Evolutionary conservation across 2,797 vertebrate species (phyloP), one percentile per base, ranked within the genome.

Genomic region (Graptemys geographica): DNA sequence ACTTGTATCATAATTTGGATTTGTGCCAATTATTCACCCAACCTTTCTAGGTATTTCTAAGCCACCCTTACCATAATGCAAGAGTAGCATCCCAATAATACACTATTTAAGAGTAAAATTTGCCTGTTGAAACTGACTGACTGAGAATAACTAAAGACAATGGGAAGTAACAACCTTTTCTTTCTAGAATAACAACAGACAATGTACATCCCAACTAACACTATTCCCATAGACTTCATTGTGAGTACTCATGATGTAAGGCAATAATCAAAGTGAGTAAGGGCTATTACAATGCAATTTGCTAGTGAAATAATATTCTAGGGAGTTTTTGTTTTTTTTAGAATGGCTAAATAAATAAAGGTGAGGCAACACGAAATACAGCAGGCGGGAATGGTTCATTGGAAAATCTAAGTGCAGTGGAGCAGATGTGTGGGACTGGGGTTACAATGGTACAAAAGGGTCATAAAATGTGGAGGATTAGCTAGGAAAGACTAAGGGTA

Each of bases 1-100:
- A 94, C 90, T 79, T 95, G 49, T 37, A 91, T 89, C 52, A 3
- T 79, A 51, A 83, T 33, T 15, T 59, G 80, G 37, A 83, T 91
- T 92, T 15, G 5, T 52, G 25, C 33, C 0, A 11, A 51, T 86
- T 90, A 87, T 81, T 89, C 59, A 89, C 11, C 15, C 49, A 81
- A 0, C 0, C 33, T 53, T 76, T 83, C 84, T 87, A 92, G 31
- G 2, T 62, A 76, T 88, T 86, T 86, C 5, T n/a, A 83, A 51
- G 8, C 19, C 37, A 59, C 11, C 12, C 23, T 90, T 93, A 69
- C 59, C 91, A 93, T 90, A 11, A 59, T 27, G 91, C 11, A 27
- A 95, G 94, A 93, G 80, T 21, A 93, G 37, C 10, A 15, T 83
- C 90, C 69, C 69, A 91, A 94, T 47, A 76, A 91, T 27, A 25